phyloP scores from a whole-genome alignment of 1,140 invertebrate genomes.

The Ctenoplectra terminalis region DNA sequence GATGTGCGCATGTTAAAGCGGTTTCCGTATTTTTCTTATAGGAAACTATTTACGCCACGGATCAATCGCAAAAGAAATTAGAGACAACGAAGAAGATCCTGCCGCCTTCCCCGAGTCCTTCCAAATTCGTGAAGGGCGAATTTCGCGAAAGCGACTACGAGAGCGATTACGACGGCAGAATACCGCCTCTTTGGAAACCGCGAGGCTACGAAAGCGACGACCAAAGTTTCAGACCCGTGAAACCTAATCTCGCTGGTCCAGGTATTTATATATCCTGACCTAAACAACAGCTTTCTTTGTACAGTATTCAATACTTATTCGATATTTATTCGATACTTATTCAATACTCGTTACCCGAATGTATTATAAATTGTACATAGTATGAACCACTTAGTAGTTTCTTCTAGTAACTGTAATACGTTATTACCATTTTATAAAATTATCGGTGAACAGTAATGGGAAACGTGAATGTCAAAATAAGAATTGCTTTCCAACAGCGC shows the following conservation, averaged over 20 bases:
- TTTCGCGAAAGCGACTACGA: conserved; percentile 89
- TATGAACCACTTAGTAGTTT: not conserved
- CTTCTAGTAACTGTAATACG: not conserved
- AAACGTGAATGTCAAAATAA: not conserved
- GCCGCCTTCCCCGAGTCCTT: conserved; percentile 83
- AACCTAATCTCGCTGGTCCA: conserved; percentile 83
- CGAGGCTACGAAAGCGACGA: conserved; percentile 83
- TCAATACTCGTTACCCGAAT: not conserved
- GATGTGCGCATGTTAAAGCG: not conserved
- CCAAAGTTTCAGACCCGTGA: conserved; percentile 84
- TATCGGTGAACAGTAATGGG: not conserved
- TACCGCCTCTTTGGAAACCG: conserved; percentile 85
- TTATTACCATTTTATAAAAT: not conserved
- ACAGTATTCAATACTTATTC: too few relatives aligned
- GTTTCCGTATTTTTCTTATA: conserved; percentile 52
- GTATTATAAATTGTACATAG: not conserved
- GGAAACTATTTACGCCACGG: conserved; percentile 79
- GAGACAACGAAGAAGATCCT: conserved; percentile 66
- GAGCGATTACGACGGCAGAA: conserved; percentile 88
- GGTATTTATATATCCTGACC: conserved; percentile 61
- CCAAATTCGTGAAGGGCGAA: conserved; percentile 88
- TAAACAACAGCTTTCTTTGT: not conserved
- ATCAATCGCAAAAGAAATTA: conserved; percentile 77
- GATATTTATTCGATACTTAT: too few relatives aligned
- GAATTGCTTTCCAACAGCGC: conserved; percentile 29